Evolutionary conservation across 35 echinoderm and acorn worm genomes (phyloP).

Genomic region (Ophioderma brevispina): DNA sequence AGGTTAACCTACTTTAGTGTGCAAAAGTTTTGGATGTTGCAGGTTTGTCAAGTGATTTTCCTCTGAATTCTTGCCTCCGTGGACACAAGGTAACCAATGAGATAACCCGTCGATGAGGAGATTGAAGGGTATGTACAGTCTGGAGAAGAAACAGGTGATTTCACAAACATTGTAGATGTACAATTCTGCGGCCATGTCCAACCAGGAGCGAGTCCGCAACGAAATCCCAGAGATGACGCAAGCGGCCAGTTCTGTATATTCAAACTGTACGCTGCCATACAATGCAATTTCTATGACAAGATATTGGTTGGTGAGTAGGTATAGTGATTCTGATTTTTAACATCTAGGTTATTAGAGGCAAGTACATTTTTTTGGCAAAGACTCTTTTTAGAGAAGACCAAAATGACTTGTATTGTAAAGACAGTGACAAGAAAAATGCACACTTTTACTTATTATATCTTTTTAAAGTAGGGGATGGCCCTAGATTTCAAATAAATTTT

Average conservation of each 20-base stretch:
- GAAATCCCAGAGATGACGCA: slow-evolving; percentile 96
- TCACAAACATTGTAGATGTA: slow-evolving; percentile 95
- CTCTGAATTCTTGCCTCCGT: background rate
- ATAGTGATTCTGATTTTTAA: no score
- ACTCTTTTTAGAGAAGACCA: no score
- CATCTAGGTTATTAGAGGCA: no score
- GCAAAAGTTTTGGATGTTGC: no score
- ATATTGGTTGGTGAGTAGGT: slow-evolving; percentile 91
- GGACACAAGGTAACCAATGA: slow-evolving; percentile 86
- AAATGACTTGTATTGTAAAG: no score
- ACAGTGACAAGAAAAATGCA: no score
- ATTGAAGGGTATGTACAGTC: slow-evolving; percentile 93
- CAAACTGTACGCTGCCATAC: slow-evolving; percentile 92
- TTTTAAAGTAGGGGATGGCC: no score
- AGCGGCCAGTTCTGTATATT: slow-evolving; percentile 91
- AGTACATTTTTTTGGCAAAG: no score
- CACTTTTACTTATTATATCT: no score
- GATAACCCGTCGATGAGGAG: slow-evolving; percentile 93
- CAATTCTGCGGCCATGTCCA: slow-evolving; percentile 95
- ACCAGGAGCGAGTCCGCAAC: slow-evolving; percentile 87
- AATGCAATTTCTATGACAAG: slow-evolving; percentile 96
- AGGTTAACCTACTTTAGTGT: no score
- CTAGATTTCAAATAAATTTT: no score
- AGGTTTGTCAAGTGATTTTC: background rate
- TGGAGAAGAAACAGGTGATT: slow-evolving; percentile 96